Percentiles rank a stretch among this genome's conserved stretches.
phyloP scores from a whole-genome alignment of 2,797 vertebrate genomes.

The Adrianichthys oophorus region DNA sequence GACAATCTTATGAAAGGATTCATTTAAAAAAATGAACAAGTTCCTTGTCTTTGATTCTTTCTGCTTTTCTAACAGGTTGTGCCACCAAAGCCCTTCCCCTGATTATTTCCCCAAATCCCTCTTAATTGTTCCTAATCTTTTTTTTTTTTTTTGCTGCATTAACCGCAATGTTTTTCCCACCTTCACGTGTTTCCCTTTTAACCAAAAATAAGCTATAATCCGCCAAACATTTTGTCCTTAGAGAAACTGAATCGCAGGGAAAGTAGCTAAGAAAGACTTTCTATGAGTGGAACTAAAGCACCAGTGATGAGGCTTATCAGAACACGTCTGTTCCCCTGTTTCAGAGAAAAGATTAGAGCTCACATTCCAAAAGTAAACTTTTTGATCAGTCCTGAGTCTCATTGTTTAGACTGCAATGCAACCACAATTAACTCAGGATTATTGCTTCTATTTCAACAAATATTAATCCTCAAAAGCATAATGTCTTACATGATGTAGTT shows the following conservation, averaged over 20 bases:
- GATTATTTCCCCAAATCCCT: slow-evolving; percentile 72
- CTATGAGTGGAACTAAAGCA: slow-evolving; percentile 46
- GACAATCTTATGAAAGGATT: not conserved
- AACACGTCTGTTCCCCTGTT: slow-evolving; percentile 29
- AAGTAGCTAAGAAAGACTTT: slow-evolving; percentile 50
- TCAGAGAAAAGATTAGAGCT: slow-evolving; percentile 32
- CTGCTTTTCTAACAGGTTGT: slow-evolving; percentile 33
- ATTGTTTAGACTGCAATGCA: too few species aligned
- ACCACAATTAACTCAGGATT: slow-evolving; percentile 17
- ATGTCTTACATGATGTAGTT: slow-evolving; percentile 4
- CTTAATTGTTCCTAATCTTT: slow-evolving; percentile 75
- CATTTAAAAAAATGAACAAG: not conserved
- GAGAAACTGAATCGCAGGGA: slow-evolving; percentile 55
- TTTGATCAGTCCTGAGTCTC: slow-evolving; percentile 18
- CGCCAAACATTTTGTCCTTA: slow-evolving; percentile 56
- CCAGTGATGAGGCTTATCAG: slow-evolving; percentile 45
- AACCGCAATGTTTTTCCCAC: slow-evolving; percentile 62
- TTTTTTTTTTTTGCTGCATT: slow-evolving; percentile 58
- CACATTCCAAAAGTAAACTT: slow-evolving; percentile 41
- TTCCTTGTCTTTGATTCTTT: slow-evolving; percentile 21
- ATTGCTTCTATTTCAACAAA: slow-evolving; percentile 11
- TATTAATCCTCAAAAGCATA: slow-evolving; percentile 12
- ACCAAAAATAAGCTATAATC: slow-evolving; percentile 73
- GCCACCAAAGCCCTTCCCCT: slow-evolving; percentile 37
- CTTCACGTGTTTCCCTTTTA: slow-evolving; percentile 70